Base-by-base conservation (phyloP, 2,113 vertebrate genomes). In the Lontra canadensis region DNA sequence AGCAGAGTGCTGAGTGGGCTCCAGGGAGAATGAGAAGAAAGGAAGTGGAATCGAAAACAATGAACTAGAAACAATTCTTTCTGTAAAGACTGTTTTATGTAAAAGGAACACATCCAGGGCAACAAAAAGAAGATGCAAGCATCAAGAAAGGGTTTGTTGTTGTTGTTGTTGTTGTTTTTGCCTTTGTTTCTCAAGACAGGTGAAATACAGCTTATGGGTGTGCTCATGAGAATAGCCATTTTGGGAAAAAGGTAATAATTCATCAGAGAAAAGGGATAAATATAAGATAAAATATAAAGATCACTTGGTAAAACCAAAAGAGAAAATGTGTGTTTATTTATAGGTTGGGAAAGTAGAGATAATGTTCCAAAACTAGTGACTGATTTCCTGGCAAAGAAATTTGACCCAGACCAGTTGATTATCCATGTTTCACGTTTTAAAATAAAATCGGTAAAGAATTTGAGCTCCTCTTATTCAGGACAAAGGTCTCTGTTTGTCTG, bases 371-470 rank as follows among this genome's bases (percentile, higher is more conserved):
- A 99, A 92, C 97, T 99, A 84, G 99, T 99, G n/a, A 97, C 97
- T 29, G 99, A 99, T 73, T 99, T 99, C 97, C 98, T 99, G 98
- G 98, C 73, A 39, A 99, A 99, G 93, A 99, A 99, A 95, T 97
- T 99, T 95, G 99, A 99, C 97, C 98, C 99, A 98, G 99, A 99
- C 63, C 99, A 98, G 96, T 98, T 99, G 98, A 99, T 99, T 86
- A 99, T 98, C 25, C 98, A 99, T 97, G 98, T 98, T 1, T 97
- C 99, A 96, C 98, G 98, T 52, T 99, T 99, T 63, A 95, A 98
- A 9, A 47, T 78, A 79, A 99, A 95, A 99, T 99, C 96, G 99
- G 98, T 57, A 98, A 99, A 94, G 98, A 98, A 49, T 99, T 99
- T 96, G 98, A 99, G 71, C 98, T 99, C 82, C 99, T 99, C 97